A percentile compares a stretch with the other conserved stretches of the same genome.
These are phyloP conservation scores for Tragelaphus strepsiceros DNA, from an alignment of 2,113 vertebrate genomes.

Conservation along the genomic window DNA sequence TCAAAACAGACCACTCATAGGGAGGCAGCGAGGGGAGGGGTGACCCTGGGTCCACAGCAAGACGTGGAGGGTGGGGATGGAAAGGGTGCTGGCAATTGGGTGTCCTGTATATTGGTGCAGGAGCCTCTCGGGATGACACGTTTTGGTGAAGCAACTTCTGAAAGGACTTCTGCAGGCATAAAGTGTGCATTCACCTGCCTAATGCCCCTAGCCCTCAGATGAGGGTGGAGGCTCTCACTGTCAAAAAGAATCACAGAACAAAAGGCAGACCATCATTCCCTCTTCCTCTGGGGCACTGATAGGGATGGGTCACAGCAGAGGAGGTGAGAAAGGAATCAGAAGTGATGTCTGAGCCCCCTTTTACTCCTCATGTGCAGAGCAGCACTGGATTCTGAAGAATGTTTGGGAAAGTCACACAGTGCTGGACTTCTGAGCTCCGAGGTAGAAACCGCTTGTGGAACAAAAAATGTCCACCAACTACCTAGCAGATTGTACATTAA, in stretches of 20 bases:
- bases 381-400: not conserved
- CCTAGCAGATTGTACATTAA: not conserved
- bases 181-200: not conserved
- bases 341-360: not conserved
- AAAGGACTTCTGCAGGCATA: not conserved
- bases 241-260: not conserved
- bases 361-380: not conserved
- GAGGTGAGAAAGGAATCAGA: not conserved
- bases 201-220: not conserved
- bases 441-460: not conserved
- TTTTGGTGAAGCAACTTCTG: not conserved
- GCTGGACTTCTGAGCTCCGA: not conserved
- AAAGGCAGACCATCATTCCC: not conserved
- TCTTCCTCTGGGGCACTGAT: not conserved
- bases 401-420: not conserved
- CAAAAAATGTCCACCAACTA: not conserved
- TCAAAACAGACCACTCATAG: constrained; percentile 35
- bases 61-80: not conserved
- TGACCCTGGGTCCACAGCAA: not conserved
- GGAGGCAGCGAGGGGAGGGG: not conserved
- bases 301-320: not conserved
- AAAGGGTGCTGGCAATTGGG: not conserved
- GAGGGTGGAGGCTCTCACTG: no score
- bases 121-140: not conserved
- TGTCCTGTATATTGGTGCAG: not conserved